Percentiles rank a stretch among this genome's conserved stretches.
Conservation (phyloP, 2,888 invertebrate species). For the Panorpa germanica region DNA sequence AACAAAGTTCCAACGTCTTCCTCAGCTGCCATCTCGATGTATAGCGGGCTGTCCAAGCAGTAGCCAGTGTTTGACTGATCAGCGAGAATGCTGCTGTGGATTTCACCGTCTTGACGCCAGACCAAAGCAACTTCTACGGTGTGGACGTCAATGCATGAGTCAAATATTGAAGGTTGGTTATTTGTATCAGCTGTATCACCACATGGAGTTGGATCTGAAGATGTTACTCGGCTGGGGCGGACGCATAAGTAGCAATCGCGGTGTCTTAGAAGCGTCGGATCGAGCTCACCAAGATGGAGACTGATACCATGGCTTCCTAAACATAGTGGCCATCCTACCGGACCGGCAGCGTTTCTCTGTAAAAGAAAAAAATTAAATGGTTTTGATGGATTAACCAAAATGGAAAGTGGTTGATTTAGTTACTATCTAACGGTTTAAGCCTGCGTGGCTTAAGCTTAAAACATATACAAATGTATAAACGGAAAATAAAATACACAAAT, state of each 20-base stretch:
- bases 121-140: conserved; percentile 17
- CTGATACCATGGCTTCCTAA: conserved; percentile 37
- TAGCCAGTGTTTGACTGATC: conserved; percentile 20
- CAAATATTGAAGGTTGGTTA: too few relatives aligned
- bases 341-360: conserved; percentile 34
- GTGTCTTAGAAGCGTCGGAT: conserved; percentile 35
- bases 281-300: conserved; percentile 41
- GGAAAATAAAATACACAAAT: too few relatives aligned
- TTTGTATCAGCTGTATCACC: too few relatives aligned
- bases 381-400: conserved; percentile 4
- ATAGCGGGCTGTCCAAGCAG: conserved; percentile 20
- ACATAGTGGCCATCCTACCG: conserved; percentile 46
- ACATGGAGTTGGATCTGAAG: conserved; percentile 9
- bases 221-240: conserved; percentile 18
- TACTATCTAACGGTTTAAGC: not conserved
- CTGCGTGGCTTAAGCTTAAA: too few relatives aligned
- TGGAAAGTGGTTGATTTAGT: not conserved
- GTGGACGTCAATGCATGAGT: too few relatives aligned
- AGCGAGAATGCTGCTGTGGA: conserved; percentile 14
- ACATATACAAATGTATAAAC: too few relatives aligned
- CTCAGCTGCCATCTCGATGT: conserved; percentile 24
- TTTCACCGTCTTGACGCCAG: conserved; percentile 17
- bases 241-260: conserved; percentile 47
- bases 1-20: conserved; percentile 40
- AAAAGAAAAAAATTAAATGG: conserved; percentile 16